A percentile compares a stretch with the other conserved stretches of the same genome.
These are phyloP conservation scores for Oxyura jamaicensis DNA, from an alignment of 2,113 vertebrate genomes.

Conservation along the genomic window DNA sequence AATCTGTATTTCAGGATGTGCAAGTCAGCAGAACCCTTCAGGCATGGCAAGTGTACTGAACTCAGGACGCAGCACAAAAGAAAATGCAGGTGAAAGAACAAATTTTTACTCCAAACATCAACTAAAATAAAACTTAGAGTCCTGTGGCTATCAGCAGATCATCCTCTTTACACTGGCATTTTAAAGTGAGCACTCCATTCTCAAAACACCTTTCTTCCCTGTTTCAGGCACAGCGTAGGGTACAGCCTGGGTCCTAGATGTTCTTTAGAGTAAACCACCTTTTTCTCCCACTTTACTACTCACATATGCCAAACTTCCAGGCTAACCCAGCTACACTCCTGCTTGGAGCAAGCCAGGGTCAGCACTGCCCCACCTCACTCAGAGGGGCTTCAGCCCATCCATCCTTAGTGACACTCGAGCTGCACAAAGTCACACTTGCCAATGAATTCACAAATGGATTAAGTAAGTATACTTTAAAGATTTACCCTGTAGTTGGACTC, in stretches of 20 bases:
- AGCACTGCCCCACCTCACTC: neutral
- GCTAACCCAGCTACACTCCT: neutral
- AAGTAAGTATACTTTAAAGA: neutral
- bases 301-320: neutral
- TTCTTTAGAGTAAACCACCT: neutral
- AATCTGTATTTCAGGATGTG: neutral
- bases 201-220: neutral
- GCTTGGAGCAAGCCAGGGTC: neutral
- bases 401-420: neutral
- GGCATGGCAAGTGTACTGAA: neutral
- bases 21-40: neutral
- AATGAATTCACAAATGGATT: neutral
- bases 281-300: neutral
- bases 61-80: neutral
- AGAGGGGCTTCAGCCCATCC: neutral
- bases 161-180: neutral
- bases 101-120: neutral
- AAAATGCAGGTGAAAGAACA: neutral
- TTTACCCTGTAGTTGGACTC: neutral
- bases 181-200: neutral
- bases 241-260: neutral
- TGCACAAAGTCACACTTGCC: neutral
- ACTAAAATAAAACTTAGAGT: neutral
- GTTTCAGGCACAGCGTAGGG: neutral
- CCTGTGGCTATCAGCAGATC: neutral